Conservation (phyloP, 2,888 invertebrate species). For the Chironomus riparius region DNA sequence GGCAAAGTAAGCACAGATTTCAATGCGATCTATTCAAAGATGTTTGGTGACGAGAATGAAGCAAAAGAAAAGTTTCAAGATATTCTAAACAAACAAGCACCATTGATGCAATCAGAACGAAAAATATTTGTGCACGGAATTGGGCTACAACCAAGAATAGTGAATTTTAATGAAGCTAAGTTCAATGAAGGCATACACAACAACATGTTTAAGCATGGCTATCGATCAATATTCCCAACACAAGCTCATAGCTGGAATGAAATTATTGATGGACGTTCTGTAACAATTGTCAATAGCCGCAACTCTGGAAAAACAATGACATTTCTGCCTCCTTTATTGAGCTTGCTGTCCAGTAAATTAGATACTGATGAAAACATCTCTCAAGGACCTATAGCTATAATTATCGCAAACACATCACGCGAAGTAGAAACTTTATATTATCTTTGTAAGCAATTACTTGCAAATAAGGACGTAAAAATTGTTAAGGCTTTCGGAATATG, state of each 20-base stretch:
- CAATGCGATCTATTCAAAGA: too few relatives aligned
- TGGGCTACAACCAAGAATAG: slow-evolving; percentile 31
- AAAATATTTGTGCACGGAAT: slow-evolving; percentile 34
- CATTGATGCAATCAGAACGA: too few relatives aligned
- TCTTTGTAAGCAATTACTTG: slow-evolving; percentile 34
- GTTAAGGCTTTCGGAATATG: slow-evolving; percentile 34
- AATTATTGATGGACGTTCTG: slow-evolving; percentile 53
- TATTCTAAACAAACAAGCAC: too few relatives aligned
- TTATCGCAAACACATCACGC: slow-evolving; percentile 55
- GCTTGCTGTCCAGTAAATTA: slow-evolving; percentile 42
- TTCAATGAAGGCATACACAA: slow-evolving; percentile 33
- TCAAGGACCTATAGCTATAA: slow-evolving; percentile 55
- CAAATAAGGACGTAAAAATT: slow-evolving; percentile 31
- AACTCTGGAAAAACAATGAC: slow-evolving; percentile 61
- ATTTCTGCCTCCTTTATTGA: slow-evolving; percentile 58
- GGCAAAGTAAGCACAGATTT: too few relatives aligned
- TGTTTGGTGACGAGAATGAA: too few relatives aligned
- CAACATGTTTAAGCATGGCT: slow-evolving; percentile 33
- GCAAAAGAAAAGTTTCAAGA: too few relatives aligned
- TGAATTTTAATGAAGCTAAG: slow-evolving; percentile 32
- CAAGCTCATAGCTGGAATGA: slow-evolving; percentile 65
- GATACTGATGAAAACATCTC: slow-evolving; percentile 34
- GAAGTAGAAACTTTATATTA: slow-evolving; percentile 46
- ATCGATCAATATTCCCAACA: slow-evolving; percentile 38
- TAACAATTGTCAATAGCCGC: slow-evolving; percentile 52